Evolutionary conservation across 2,888 invertebrate genomes (phyloP).

Genomic region (Chorisops tibialis): DNA sequence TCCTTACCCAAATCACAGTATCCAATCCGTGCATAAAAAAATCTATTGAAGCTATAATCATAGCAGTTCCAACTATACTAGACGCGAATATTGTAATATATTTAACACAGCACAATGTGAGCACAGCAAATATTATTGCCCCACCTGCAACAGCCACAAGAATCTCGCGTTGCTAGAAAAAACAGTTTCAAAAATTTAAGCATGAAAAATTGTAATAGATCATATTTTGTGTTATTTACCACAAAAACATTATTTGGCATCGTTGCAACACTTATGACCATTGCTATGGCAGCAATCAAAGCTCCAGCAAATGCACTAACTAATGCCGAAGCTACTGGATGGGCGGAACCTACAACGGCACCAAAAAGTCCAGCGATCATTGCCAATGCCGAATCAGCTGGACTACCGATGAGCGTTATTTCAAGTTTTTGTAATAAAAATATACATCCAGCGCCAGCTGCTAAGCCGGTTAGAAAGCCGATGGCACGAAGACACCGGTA

Average conservation of each 20-base stretch:
- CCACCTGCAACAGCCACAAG: slow-evolving; percentile 52
- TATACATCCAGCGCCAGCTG: slow-evolving; percentile 77
- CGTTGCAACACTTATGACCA: slow-evolving; percentile 51
- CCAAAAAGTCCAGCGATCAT: slow-evolving; percentile 50
- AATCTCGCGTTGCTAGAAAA: slow-evolving; percentile 47
- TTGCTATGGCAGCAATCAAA: slow-evolving; percentile 48
- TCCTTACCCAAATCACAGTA: slow-evolving; percentile 48
- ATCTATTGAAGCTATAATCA: slow-evolving; percentile 50
- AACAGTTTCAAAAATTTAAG: slow-evolving; percentile 6
- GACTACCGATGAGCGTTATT: slow-evolving; percentile 67
- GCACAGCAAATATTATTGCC: slow-evolving; percentile 50
- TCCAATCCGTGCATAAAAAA: slow-evolving; percentile 51
- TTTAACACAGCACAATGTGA: slow-evolving; percentile 51
- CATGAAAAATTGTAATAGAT: neutral
- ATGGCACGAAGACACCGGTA: slow-evolving; percentile 85
- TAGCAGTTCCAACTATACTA: slow-evolving; percentile 51
- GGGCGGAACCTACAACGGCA: slow-evolving; percentile 51
- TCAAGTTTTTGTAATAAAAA: slow-evolving; percentile 79
- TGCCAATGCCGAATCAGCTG: slow-evolving; percentile 51
- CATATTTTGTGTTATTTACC: slow-evolving; percentile 38
- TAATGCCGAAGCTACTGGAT: slow-evolving; percentile 50
- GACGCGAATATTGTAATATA: slow-evolving; percentile 50
- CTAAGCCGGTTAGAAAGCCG: slow-evolving; percentile 84
- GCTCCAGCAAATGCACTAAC: slow-evolving; percentile 50
- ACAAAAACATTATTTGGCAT: slow-evolving; percentile 53